Base-by-base conservation (phyloP, 2,797 vertebrate species). In the Ambastaia sidthimunki region DNA sequence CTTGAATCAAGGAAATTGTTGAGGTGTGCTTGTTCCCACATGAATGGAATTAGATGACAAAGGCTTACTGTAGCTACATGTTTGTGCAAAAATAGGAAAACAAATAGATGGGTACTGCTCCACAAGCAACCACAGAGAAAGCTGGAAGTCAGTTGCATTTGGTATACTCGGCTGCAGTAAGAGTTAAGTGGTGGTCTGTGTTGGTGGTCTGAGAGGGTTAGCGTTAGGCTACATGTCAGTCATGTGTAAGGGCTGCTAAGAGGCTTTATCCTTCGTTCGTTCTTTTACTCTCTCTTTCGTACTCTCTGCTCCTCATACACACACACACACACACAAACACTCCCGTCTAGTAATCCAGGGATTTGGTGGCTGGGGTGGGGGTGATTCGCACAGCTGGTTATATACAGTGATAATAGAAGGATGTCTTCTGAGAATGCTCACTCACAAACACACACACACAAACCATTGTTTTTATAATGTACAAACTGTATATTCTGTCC, bases 381-480 rank as follows among this genome's bases (percentile, higher is more conserved):
- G 72, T 76, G 78, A 85, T 86, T 62, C 52, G 83, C 52, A 76
- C 87, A 91, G 84, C 84, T 91, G 84, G 77, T 84, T 86, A 83
- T 72, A 79, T 83, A 71, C 63, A 41, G 71, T 70, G 72, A 81
- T 80, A 83, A 71, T 74, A 76, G 76, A 83, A 76, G 73, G 68
- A 76, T 55, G 25, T 72, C 60, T 74, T 81, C 23, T 66, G 54
- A 73, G 57, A 81, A 50, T 44, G 21, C 47, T 54, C 28, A 83
- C 28, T 2, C 28, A 28, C 28, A 28, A 28, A 28, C 28, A 28
- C 28, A 28, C 28, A 28, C 2, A 28, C 28, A 28, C 28, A 28
- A 28, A 28, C 28, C 28, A 28, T 4, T 28, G 28, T 28, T 28
- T 28, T 28, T 28, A 28, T 4, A 28, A 28, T 28, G 28, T 28